Evolutionary conservation across 1,140 invertebrate genomes (phyloP), one percentile per base, ranked within the genome.

Genomic region (Metaphire vulgaris): DNA sequence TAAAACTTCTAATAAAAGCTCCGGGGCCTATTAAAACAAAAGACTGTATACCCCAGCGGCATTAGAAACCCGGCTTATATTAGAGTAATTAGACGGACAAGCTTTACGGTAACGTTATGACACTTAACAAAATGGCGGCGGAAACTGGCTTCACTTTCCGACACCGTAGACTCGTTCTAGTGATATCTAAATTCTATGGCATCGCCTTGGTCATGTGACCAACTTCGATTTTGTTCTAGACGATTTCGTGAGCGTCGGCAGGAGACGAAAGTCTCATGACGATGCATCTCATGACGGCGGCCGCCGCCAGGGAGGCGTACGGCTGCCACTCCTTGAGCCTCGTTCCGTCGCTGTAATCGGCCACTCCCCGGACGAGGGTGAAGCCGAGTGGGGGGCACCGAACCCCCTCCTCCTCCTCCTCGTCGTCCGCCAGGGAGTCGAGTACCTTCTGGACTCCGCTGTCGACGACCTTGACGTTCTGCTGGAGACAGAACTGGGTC

Each of bases 271-370:
- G 41, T 21, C 41, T 56, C 41, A 56, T 56, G 21, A 56, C 41
- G 41, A 56, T 56, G 41, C 41, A 56, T 21, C 21, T 56, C 41
- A 56, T 56, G 41, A 56, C 41, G 41, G 93, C 91, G 0, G 96
- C 96, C 14, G 96, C 95, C 0, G 91, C 91, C 0, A 98, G 87
- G 0, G 95, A 91, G 0, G 95, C 92, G 85, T 94, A 95, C 0
- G 95, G 93, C 84, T 97, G 95, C 96, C 96, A 99, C 83, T 97
- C 94, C 26, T 69, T 66, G 26, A 15, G 32, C 1, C 31, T 33
- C 14, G 56, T 66, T 1, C 74, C 74, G 65, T 74, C 74, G 41
- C 31, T 30, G 30, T 74, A 74, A 32, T 74, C 74, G 64, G 32
- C 91, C 80, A 99, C 93, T 75, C 97, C 93, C 83, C 90, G 86